Conservation (phyloP, 2,113 vertebrate species). For the Xiphias gladius region DNA sequence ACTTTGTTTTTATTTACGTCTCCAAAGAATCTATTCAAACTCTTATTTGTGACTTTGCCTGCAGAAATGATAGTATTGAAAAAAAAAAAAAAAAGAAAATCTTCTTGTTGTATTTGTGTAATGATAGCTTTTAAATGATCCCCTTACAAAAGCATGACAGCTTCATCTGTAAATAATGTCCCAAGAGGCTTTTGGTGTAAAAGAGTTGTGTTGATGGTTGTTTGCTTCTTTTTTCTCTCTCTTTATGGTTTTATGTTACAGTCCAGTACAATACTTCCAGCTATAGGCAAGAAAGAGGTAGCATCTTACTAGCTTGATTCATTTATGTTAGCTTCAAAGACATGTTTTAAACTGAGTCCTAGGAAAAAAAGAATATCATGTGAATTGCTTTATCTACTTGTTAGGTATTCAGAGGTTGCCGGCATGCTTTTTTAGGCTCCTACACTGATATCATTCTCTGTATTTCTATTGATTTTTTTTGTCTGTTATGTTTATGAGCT, state of each 20-base stretch:
- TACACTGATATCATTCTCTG: conserved; percentile 86
- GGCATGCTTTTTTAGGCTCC: conserved; percentile 96
- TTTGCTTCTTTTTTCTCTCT: conserved; percentile 87
- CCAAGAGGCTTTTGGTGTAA: conserved; percentile 95
- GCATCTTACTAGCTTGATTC: conserved; percentile 93
- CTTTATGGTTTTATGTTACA: conserved; percentile 81
- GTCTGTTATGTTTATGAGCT: conserved; percentile 84
- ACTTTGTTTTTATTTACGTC: conserved; percentile 82
- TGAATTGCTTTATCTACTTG: conserved; percentile 97
- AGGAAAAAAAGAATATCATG: conserved; percentile 80
- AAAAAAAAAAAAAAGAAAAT: conserved; percentile 72
- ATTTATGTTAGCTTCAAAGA: conserved; percentile 95
- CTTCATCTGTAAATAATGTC: conserved; percentile 98
- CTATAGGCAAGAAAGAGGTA: conserved; percentile 93
- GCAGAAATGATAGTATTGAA: conserved; percentile 85
- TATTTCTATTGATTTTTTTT: conserved; percentile 72
- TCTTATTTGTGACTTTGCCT: conserved; percentile 93
- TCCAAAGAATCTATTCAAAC: conserved; percentile 91
- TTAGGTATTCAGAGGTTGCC: conserved; percentile 93
- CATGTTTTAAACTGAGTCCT: conserved; percentile 86
- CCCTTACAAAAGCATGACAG: conserved; percentile 96
- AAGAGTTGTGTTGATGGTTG: conserved; percentile 97
- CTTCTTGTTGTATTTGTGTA: conserved; percentile 96
- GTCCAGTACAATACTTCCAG: conserved; percentile 92
- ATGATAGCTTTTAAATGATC: conserved; percentile 93